Percentiles rank a stretch among this genome's conserved stretches.
These are phyloP conservation scores for Oreochromis niloticus DNA, from an alignment of 2,113 vertebrate species.

Conservation along the genomic window DNA sequence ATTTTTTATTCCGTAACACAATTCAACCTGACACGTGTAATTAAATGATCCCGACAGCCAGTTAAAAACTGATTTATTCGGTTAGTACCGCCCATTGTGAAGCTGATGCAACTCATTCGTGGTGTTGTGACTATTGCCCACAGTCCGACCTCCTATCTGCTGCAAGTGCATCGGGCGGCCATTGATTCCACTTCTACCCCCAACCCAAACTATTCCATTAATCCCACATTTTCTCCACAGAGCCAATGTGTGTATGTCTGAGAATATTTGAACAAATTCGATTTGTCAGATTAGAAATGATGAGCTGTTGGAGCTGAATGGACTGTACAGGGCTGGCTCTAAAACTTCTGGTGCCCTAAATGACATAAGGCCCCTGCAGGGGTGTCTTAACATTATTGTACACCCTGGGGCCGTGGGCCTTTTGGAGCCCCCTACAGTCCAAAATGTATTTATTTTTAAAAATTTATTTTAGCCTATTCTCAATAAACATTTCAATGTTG, in stretches of 20 bases:
- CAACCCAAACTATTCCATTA: background rate
- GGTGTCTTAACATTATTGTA: background rate
- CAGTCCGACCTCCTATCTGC: background rate
- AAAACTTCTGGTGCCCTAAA: background rate
- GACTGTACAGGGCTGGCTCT: background rate
- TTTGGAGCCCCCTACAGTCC: background rate
- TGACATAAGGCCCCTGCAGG: background rate
- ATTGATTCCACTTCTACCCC: background rate
- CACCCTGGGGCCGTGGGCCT: background rate
- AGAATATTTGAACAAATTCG: background rate
- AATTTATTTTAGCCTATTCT: background rate
- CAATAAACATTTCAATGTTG: background rate
- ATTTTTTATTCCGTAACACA: background rate
- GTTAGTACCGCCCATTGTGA: conserved; percentile 44
- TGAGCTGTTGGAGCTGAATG: background rate
- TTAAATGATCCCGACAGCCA: background rate
- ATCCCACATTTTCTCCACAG: background rate
- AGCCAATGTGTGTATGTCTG: background rate
- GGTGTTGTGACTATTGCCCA: background rate
- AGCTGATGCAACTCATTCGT: conserved; percentile 84
- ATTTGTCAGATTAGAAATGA: background rate
- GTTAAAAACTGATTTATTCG: background rate
- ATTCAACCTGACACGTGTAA: background rate
- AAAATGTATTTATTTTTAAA: background rate
- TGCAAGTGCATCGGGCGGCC: background rate